Conservation (phyloP, 2,888 invertebrate species). For the Napeogenes inachia region DNA sequence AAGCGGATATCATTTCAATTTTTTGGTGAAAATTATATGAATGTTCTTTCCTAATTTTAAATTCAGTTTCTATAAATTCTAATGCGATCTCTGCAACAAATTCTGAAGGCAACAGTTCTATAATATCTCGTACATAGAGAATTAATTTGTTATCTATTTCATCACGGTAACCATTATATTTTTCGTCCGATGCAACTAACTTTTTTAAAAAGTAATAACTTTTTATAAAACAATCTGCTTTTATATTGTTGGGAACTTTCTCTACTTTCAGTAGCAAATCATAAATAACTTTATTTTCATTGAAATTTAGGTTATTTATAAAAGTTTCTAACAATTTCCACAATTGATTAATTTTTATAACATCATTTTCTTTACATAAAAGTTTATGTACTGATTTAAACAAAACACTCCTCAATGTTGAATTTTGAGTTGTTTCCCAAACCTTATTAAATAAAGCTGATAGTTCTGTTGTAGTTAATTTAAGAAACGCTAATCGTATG, state of each 20-base stretch:
- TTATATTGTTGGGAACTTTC: conserved; percentile 41
- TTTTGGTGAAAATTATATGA: conserved; percentile 26
- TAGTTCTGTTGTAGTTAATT: conserved; percentile 42
- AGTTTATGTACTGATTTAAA: conserved; percentile 48
- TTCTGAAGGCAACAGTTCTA: conserved; percentile 42
- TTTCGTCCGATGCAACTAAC: conserved; percentile 33
- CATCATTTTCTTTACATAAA: conserved; percentile 45
- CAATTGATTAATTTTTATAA: conserved; percentile 35
- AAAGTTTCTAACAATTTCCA: conserved; percentile 50
- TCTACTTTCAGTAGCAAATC: conserved; percentile 38
- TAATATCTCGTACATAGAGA: conserved; percentile 39
- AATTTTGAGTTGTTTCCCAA: conserved; percentile 52
- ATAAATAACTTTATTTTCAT: conserved; percentile 54
- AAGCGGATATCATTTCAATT: conserved; percentile 42
- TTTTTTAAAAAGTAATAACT: conserved; percentile 48
- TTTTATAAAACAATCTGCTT: conserved; percentile 46
- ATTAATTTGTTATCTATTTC: conserved; percentile 32
- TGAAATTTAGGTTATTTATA: conserved; percentile 48
- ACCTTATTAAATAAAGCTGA: conserved; percentile 43
- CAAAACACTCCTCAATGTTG: conserved; percentile 51
- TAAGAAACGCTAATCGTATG: conserved; percentile 48
- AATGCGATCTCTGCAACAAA: conserved; percentile 44
- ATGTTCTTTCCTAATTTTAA: conserved; percentile 30
- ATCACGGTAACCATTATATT: conserved; percentile 32
- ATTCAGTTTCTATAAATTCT: conserved; percentile 42